These are phyloP conservation scores for Parapristionchus giblindavisi DNA, from an alignment of 2,888 invertebrate species.

Conservation along the genomic window DNA sequence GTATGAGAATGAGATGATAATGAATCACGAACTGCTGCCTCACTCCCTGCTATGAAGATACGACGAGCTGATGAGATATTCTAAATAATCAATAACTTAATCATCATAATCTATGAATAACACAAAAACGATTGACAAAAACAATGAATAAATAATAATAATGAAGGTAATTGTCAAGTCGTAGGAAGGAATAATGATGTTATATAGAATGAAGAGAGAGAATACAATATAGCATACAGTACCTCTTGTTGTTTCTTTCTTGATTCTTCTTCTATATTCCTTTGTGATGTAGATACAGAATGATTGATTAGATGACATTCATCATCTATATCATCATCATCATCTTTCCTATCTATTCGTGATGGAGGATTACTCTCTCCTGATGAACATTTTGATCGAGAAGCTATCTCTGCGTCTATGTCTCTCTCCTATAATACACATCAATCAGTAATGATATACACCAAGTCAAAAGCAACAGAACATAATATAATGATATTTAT, in stretches of 20 bases:
- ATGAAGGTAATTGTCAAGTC: no score
- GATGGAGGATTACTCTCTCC: conserved; percentile 7
- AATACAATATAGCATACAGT: background rate
- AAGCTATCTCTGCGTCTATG: conserved; percentile 65
- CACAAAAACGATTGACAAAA: no score
- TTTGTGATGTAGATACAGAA: background rate
- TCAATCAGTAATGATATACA: background rate
- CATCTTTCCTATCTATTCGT: conserved; percentile 7
- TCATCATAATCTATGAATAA: background rate
- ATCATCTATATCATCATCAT: background rate
- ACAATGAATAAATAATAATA: no score
- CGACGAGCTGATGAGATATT: conserved; percentile 62
- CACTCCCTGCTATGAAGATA: conserved; percentile 63
- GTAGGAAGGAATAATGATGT: no score
- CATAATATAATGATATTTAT: background rate
- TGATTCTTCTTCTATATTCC: background rate
- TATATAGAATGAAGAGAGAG: background rate
- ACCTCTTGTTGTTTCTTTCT: conserved; percentile 50
- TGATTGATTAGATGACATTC: background rate
- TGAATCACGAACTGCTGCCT: conserved; percentile 42
- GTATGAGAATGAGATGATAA: conserved; percentile 26
- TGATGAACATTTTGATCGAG: conserved; percentile 43
- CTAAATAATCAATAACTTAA: conserved; percentile 27
- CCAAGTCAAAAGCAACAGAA: background rate
- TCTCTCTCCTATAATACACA: conserved; percentile 53